Conservation (phyloP, 2,888 invertebrate genomes). For the Xiphydria camelus region DNA sequence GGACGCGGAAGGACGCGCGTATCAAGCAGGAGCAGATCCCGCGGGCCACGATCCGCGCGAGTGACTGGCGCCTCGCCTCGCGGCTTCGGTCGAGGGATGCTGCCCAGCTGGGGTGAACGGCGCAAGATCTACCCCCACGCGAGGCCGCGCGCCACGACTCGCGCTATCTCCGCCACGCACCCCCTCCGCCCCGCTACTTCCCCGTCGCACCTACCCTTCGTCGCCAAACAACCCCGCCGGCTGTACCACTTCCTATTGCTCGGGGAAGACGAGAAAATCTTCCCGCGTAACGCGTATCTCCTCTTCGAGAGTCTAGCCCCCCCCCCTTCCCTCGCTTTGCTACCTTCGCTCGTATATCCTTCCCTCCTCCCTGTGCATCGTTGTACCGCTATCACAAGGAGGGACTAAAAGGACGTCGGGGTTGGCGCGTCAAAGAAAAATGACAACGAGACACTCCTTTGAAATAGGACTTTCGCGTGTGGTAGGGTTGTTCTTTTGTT, state of each 20-base stretch:
- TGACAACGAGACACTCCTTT: no score
- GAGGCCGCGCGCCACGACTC: slow-evolving; percentile 24
- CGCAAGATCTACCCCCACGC: slow-evolving; percentile 51
- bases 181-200: slow-evolving; percentile 12
- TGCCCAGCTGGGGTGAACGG: slow-evolving; percentile 50
- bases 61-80: slow-evolving; percentile 48
- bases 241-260: background rate
- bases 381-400: no score
- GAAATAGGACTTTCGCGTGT: no score
- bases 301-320: no score
- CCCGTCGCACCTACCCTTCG: slow-evolving; percentile 4
- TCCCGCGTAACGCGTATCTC: no score
- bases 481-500: no score
- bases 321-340: no score
- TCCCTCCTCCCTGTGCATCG: no score
- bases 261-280: background rate
- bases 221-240: background rate
- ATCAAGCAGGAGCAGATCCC: slow-evolving; percentile 28
- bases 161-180: no score
- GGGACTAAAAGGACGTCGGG: no score
- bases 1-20: slow-evolving; percentile 5
- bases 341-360: no score
- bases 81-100: slow-evolving; percentile 44
- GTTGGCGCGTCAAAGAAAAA: no score
- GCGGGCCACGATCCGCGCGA: slow-evolving; percentile 52